phyloP scores from a whole-genome alignment of 2,113 vertebrate genomes.

The Ceratotherium simum region DNA sequence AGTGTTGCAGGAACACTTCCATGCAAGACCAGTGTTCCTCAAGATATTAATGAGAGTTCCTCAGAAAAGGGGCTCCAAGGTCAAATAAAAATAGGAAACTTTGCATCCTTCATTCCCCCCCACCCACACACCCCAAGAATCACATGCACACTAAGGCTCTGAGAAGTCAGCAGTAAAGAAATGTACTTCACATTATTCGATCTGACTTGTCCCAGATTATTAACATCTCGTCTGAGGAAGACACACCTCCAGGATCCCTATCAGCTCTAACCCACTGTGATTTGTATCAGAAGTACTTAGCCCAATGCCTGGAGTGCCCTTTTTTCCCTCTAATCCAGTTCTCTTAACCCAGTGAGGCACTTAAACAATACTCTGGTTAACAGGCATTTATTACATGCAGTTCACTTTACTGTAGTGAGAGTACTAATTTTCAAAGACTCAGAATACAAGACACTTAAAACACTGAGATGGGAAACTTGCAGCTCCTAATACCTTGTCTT shows the following conservation, averaged over 20 bases:
- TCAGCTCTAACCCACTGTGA: conserved; percentile 21
- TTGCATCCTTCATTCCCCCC: background rate
- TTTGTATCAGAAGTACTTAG: conserved; percentile 42
- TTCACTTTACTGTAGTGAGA: conserved; percentile 39
- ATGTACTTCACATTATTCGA: background rate
- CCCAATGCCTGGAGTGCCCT: background rate
- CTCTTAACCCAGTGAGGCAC: conserved; percentile 21
- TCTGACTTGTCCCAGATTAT: conserved; percentile 25
- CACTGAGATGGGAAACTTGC: background rate
- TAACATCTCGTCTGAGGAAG: conserved; percentile 42
- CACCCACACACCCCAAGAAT: background rate
- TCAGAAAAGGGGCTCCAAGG: background rate
- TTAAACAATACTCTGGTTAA: conserved; percentile 29
- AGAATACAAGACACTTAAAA: conserved; percentile 39
- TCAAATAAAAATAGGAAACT: conserved; percentile 29
- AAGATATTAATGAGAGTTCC: background rate
- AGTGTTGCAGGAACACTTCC: background rate
- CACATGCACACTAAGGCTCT: background rate
- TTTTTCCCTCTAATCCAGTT: conserved; percentile 42
- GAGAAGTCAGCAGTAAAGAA: conserved; percentile 28
- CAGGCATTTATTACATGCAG: background rate
- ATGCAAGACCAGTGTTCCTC: background rate
- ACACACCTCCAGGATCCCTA: background rate
- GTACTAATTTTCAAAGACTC: conserved; percentile 39
- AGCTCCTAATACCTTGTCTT: conserved; percentile 25